Evolutionary conservation across 2,797 vertebrate genomes (phyloP).

Genomic region (Acipenser transmontanus): DNA sequence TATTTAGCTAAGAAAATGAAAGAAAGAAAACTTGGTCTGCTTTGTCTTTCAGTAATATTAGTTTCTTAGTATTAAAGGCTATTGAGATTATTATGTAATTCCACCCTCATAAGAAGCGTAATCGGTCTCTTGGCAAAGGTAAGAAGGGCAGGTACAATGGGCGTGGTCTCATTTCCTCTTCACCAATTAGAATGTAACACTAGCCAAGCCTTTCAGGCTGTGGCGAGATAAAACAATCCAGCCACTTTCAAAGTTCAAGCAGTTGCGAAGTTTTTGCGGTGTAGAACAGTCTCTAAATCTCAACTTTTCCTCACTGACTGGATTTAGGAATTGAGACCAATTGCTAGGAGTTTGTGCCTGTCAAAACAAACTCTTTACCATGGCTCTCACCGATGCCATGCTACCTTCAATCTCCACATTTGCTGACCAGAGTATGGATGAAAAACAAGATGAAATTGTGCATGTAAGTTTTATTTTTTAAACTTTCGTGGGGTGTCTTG

Average conservation of each 20-base stretch:
- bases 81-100: no score
- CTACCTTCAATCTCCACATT: constrained; percentile 58
- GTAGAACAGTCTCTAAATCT: neutral
- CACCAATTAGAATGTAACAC: neutral
- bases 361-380: constrained; percentile 34
- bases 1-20: no score
- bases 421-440: constrained; percentile 45
- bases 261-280: constrained; percentile 11
- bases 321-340: neutral
- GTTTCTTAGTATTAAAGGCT: no score
- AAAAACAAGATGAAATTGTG: constrained; percentile 49
- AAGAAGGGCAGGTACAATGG: constrained; percentile 10
- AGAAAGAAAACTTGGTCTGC: no score
- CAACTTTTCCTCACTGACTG: neutral
- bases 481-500: no score
- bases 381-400: constrained; percentile 62
- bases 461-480: constrained; percentile 54
- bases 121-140: neutral
- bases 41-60: no score
- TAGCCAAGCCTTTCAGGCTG: neutral
- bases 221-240: neutral
- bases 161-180: constrained; percentile 9
- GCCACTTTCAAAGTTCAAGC: constrained; percentile 2
- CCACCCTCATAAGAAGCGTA: no score
- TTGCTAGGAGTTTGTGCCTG: neutral